phyloP scores from a whole-genome alignment of 2,888 invertebrate species.

The Orthosia gothica region DNA sequence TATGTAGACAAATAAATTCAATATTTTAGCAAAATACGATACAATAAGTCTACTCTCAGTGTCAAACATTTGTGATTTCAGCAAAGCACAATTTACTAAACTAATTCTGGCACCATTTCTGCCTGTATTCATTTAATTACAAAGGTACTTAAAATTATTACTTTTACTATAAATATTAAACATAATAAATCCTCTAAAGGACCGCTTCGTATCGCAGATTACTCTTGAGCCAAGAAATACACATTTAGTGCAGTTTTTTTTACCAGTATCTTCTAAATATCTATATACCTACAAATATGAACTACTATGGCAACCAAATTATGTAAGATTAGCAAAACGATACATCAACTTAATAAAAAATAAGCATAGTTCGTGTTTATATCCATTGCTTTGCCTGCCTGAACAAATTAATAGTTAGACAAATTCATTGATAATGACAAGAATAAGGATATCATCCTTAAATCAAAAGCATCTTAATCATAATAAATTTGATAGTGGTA shows the following conservation, averaged over 20 bases:
- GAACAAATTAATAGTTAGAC: background rate
- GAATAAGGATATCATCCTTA: constrained; percentile 1
- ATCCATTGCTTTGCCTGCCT: background rate
- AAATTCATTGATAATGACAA: background rate
- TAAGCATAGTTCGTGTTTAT: background rate
- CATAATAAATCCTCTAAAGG: background rate
- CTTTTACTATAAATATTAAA: no score
- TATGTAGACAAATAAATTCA: constrained; percentile 10
- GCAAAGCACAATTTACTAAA: background rate
- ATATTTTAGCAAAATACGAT: constrained; percentile 26
- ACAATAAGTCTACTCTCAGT: constrained; percentile 10
- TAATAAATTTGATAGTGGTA: background rate
- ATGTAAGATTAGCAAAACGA: background rate
- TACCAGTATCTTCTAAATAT: background rate
- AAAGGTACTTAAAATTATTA: background rate
- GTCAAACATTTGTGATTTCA: constrained; percentile 13
- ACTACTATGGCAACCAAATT: background rate
- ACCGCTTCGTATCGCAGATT: constrained; percentile 8
- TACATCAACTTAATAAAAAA: no score
- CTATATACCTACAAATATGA: background rate
- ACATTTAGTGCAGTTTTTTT: constrained; percentile 2
- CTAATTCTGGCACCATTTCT: constrained; percentile 1
- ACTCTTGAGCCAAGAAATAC: constrained; percentile 5
- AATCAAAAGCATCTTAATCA: background rate
- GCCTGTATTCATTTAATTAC: background rate